Evolutionary conservation across 2,888 invertebrate species (phyloP), one percentile per base, ranked within the genome.

Genomic region (Lamellibrachia columna): DNA sequence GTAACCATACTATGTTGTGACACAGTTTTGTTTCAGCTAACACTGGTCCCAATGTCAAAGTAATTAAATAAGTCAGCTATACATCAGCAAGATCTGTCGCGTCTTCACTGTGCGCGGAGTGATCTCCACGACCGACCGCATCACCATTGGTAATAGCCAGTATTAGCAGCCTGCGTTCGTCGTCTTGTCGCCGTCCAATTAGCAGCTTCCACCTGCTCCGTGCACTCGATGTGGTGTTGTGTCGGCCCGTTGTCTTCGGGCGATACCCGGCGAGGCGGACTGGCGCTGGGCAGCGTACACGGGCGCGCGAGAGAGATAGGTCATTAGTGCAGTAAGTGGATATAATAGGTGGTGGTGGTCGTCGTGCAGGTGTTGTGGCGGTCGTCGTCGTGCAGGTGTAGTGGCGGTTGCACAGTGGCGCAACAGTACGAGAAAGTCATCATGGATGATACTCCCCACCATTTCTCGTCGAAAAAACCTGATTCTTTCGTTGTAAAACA

Each of bases 121-220:
- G 60, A 60, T 60, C 60, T 60, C 15, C 4, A 60, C 3, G 60
- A 75, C 75, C 15, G 75, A 15, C 75, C 15, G 75, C 15, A n/a
- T 75, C 22, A 75, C 22, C 75, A n/a, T 22, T n/a, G 75, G 22
- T 75, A 75, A 75, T 75, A n/a, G 75, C n/a, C 22, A n/a, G 75
- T 75, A 75, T 75, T n/a, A 75, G 75, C n/a, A 11, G 75, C 22
- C 75, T 75, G 75, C n/a, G 22, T 40, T 40, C 40, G 40, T n/a
- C 75, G 22, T 75, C 75, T 75, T n/a, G 75, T 75, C 75, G n/a
- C 75, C 22, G 15, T 75, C 75, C 75, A 75, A 75, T 75, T 75
- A 75, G 75, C n/a, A n/a, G 75, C 75, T 75, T n/a, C 75, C 75
- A 75, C 75, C 75, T 75, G 75, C 75, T 75, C 22, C 75, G 75